phyloP scores from a whole-genome alignment of 2,888 invertebrate species.

The Phyllotreta cruciferae region DNA sequence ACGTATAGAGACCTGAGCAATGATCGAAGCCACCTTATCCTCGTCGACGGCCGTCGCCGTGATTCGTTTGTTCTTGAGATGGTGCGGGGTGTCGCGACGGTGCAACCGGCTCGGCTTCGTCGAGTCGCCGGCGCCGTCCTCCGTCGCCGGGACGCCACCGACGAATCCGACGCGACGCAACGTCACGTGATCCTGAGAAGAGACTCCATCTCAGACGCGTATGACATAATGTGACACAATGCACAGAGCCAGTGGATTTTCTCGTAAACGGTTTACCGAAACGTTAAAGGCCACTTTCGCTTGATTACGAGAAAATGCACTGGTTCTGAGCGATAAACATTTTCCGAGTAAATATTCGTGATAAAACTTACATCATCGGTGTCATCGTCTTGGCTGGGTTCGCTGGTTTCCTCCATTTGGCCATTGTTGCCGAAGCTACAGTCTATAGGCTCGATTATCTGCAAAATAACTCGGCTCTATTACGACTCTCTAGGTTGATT shows the following conservation, averaged over 20 bases:
- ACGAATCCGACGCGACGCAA: constrained; percentile 72
- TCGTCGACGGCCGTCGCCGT: constrained; percentile 69
- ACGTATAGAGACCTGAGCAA: constrained; percentile 67
- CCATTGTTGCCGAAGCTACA: constrained; percentile 61
- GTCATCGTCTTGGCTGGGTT: constrained; percentile 71
- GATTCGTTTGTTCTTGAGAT: constrained; percentile 97
- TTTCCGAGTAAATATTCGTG: too few species aligned
- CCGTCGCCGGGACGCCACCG: constrained; percentile 59
- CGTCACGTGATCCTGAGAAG: constrained; percentile 55
- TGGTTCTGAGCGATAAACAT: too few species aligned
- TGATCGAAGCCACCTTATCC: constrained; percentile 76
- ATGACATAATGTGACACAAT: constrained; percentile 15
- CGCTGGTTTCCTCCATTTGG: constrained; percentile 64
- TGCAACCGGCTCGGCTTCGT: constrained; percentile 74
- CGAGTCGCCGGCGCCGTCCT: constrained; percentile 58
- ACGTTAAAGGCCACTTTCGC: background rate
- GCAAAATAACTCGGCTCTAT: constrained; percentile 13
- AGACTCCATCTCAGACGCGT: constrained; percentile 28
- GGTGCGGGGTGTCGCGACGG: constrained; percentile 97
- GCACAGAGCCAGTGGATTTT: constrained; percentile 9
- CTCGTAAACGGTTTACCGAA: background rate
- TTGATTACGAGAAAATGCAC: background rate
- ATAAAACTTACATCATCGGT: constrained; percentile 71
- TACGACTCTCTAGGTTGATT: too few species aligned
- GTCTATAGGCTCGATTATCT: constrained; percentile 54